Evolutionary conservation across 2,888 invertebrate species (phyloP).

Genomic region (Latrodectus hesperus): DNA sequence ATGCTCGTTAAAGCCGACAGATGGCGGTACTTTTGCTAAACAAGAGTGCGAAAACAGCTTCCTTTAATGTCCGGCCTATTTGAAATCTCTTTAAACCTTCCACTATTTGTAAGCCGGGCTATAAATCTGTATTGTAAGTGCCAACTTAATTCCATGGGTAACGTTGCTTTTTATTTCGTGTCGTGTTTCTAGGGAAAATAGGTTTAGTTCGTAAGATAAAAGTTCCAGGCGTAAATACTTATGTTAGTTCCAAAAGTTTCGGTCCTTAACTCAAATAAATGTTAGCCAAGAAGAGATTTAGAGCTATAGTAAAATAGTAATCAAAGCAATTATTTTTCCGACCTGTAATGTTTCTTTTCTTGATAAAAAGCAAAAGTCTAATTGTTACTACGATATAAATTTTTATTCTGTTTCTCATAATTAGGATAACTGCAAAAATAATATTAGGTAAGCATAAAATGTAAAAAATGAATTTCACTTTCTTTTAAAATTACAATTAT

Average conservation of each 20-base stretch:
- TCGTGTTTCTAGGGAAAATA: conserved; percentile 20
- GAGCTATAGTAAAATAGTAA: conserved; percentile 3
- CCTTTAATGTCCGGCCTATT: conserved; percentile 19
- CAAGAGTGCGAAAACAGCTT: not conserved
- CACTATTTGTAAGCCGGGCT: conserved; percentile 3
- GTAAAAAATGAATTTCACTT: no score
- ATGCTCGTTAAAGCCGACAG: conserved; percentile 2
- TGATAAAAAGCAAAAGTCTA: no score
- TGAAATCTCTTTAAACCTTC: conserved; percentile 37
- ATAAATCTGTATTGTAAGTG: conserved; percentile 38
- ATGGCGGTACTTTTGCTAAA: conserved; percentile 13
- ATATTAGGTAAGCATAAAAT: no score
- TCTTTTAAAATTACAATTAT: no score
- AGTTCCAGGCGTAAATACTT: conserved; percentile 9
- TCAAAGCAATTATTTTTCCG: not conserved
- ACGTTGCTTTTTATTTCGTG: conserved; percentile 18
- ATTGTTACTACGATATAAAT: no score
- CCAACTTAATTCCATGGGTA: conserved; percentile 25
- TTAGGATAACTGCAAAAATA: no score
- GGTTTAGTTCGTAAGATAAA: conserved; percentile 37
- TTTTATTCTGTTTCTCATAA: no score
- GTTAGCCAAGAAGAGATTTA: conserved; percentile 1
- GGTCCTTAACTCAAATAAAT: not conserved
- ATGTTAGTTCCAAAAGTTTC: not conserved
- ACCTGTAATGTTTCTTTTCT: no score